A percentile compares a stretch with the other conserved stretches of the same genome.
Evolutionary conservation across 2,888 invertebrate genomes (phyloP).

Genomic region (Entomobrya proxima): DNA sequence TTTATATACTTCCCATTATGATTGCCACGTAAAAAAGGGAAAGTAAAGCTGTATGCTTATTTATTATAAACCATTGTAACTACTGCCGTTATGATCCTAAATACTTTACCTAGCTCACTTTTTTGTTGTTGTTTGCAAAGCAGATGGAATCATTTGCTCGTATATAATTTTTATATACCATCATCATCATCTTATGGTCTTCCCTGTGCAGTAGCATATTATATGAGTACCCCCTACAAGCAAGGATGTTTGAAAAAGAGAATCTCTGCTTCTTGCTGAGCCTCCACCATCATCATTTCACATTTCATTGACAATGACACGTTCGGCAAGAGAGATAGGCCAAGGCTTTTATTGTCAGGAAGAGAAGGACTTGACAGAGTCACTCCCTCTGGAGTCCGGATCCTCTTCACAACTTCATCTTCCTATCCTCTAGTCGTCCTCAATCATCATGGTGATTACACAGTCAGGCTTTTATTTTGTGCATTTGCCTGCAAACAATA

Average conservation of each 20-base stretch:
- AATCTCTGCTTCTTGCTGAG: neutral
- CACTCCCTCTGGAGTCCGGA: constrained; percentile 51
- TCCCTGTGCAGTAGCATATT: constrained; percentile 7
- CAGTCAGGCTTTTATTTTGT: constrained; percentile 52
- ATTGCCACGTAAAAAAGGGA: too few relatives aligned
- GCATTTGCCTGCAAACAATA: constrained; percentile 73
- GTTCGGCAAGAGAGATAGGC: constrained; percentile 45
- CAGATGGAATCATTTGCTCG: constrained; percentile 66
- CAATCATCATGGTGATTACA: neutral
- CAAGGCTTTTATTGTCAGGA: neutral
- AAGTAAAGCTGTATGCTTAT: too few relatives aligned
- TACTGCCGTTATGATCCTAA: too few relatives aligned
- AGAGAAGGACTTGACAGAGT: constrained; percentile 54
- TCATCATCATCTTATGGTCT: constrained; percentile 5
- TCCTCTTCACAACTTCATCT: constrained; percentile 8
- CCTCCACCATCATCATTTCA: constrained; percentile 50
- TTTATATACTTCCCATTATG: too few relatives aligned
- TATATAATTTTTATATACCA: constrained; percentile 49
- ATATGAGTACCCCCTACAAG: constrained; percentile 58
- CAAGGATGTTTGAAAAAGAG: constrained; percentile 16
- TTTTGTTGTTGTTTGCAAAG: constrained; percentile 27
- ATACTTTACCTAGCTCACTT: too few relatives aligned
- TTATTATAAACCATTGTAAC: too few relatives aligned
- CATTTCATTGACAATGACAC: constrained; percentile 64
- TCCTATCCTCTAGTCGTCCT: too few relatives aligned